Evolutionary conservation across 2,888 invertebrate species (phyloP), one percentile per base, ranked within the genome.

Genomic region (Drosophila suboccidentalis): DNA sequence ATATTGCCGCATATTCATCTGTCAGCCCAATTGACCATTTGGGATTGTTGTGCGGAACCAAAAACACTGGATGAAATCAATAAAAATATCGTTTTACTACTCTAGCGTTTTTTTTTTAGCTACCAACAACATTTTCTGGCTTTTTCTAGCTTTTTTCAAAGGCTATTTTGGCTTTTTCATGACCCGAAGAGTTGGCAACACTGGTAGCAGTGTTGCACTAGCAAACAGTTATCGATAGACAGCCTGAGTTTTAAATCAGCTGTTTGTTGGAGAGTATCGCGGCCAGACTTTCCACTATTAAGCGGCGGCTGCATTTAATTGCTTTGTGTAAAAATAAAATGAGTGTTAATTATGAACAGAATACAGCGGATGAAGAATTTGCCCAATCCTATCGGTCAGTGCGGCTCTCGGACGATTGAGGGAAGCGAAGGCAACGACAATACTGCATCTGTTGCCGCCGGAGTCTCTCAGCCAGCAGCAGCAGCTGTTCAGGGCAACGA

Each of bases 341-440:
- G 85, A 85, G 73, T 59, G 15, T 78, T 13, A 80, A 80, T 60
- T 83, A 71, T 70, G 84, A 75, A 38, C 65, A 68, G 64, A 90
- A 39, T 62, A 22, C 51, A n/a, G 62, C 63, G n/a, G 82, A 89
- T 32, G 61, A 68, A 43, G 58, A 75, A 41, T 71, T 67, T 38
- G 68, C 58, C 0, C 44, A 63, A 19, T 15, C 65, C 6, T 68
- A 72, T 41, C 57, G 71, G 38, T 51, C 47, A 1, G 60, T 78
- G 13, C 74, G 71, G 22, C 65, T 88, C 4, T 90, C 83, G 0
- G 89, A 83, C 13, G 89, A 89, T 38, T 38, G 90, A 85, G 6
- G 82, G 69, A 8, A 65, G 72, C 41, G 88, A 89, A 10, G 57
- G 55, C n/a, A 58, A 49, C n/a, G 66, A 32, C 9, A 38, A 46